A percentile compares a stretch with the other conserved stretches of the same genome.
Conservation (phyloP, 2,888 invertebrate genomes). For the Blastobasis lacticolella region DNA sequence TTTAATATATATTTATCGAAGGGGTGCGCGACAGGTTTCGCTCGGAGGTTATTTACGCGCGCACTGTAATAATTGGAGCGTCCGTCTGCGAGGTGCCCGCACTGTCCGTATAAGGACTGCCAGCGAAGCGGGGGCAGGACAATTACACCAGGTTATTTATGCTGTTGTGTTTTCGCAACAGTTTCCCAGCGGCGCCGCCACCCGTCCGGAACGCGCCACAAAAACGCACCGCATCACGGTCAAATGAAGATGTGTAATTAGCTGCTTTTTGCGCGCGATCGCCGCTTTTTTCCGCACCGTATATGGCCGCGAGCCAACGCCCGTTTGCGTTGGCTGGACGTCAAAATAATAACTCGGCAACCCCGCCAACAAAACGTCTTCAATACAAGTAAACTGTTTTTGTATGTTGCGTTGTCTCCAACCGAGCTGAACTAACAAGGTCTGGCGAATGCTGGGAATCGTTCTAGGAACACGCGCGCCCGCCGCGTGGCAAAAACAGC, state of each 20-base stretch:
- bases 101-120: slow-evolving; percentile 7
- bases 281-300: slow-evolving; percentile 43
- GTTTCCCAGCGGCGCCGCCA: slow-evolving; percentile 48
- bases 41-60: no score
- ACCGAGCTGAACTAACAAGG: slow-evolving; percentile 21
- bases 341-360: slow-evolving; percentile 39
- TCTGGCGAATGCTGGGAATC: slow-evolving; percentile 13
- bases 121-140: slow-evolving; percentile 19
- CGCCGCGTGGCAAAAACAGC: no score
- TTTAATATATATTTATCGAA: no score
- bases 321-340: slow-evolving; percentile 52
- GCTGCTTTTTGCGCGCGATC: slow-evolving; percentile 52
- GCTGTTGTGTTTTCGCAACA: slow-evolving; percentile 33
- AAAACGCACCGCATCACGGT: slow-evolving; percentile 62
- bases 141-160: slow-evolving; percentile 23
- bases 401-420: slow-evolving; percentile 30
- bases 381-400: slow-evolving; percentile 18
- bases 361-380: slow-evolving; percentile 6
- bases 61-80: not conserved
- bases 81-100: slow-evolving; percentile 12
- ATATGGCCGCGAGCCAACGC: slow-evolving; percentile 48
- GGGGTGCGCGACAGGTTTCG: no score
- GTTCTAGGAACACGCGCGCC: slow-evolving; percentile 2
- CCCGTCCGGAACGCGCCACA: slow-evolving; percentile 46
- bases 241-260: slow-evolving; percentile 72